Conservation (phyloP, 2,113 vertebrate genomes). For the Crotalus helleri region DNA sequence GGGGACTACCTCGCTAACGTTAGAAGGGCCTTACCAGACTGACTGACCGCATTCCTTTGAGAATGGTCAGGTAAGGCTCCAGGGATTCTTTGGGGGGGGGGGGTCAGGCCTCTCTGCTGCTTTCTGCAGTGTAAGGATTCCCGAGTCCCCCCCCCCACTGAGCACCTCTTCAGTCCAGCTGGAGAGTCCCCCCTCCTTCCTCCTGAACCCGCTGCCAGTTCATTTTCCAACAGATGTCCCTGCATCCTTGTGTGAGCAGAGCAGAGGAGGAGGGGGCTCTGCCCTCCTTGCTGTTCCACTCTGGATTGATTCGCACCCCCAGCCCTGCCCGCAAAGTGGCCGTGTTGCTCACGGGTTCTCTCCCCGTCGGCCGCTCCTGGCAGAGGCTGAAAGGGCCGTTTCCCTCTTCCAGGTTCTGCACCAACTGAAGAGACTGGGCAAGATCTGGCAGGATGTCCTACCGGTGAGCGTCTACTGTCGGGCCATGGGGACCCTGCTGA, state of each 20-base stretch:
- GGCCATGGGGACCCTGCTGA: conserved; percentile 90
- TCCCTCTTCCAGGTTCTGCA: conserved; percentile 81
- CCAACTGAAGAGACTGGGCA: conserved; percentile 87
- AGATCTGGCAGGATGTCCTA: conserved; percentile 93
- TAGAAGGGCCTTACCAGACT: no score
- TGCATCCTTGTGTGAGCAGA: no score
- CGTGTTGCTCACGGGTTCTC: no score
- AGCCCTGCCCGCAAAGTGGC: neutral
- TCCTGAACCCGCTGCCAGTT: neutral
- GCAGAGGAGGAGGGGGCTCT: neutral
- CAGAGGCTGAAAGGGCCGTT: neutral
- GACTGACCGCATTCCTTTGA: no score
- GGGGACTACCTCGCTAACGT: no score
- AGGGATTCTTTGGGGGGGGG: no score
- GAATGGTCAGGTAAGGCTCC: no score
- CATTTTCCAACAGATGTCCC: neutral
- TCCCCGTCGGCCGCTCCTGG: neutral
- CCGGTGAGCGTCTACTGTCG: conserved; percentile 91
- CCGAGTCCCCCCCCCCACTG: no score
- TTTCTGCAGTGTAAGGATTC: no score
- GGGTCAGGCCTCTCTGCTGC: no score
- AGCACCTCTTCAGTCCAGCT: neutral
- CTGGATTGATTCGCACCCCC: neutral
- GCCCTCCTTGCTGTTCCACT: neutral
- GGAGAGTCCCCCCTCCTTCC: no score